A percentile compares a stretch with the other conserved stretches of the same genome.
Evolutionary conservation across 1,140 invertebrate genomes (phyloP).

Genomic region (Papilio helenus): DNA sequence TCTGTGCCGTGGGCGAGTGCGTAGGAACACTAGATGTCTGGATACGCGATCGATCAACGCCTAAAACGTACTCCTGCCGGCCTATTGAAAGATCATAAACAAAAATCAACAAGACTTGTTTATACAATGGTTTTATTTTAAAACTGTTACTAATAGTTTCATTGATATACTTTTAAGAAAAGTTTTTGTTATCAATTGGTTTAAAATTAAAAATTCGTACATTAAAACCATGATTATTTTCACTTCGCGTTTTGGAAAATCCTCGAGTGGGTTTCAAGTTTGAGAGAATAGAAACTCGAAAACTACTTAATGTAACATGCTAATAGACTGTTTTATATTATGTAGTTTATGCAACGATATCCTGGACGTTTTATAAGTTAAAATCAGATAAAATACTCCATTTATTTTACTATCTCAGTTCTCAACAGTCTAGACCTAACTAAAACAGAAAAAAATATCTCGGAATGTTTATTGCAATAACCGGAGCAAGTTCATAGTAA

Average conservation of each 20-base stretch:
- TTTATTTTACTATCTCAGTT: not conserved
- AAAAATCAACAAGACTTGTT: constrained; percentile 39
- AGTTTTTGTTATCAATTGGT: no score
- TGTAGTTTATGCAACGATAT: not conserved
- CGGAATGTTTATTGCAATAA: constrained; percentile 27
- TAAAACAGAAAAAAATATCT: not conserved
- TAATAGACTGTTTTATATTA: no score
- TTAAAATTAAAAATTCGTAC: no score
- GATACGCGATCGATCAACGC: constrained; percentile 54
- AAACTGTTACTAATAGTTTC: not conserved
- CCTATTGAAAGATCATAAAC: constrained; percentile 43
- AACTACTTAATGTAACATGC: no score
- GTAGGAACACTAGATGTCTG: constrained; percentile 62
- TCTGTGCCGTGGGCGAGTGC: constrained; percentile 52
- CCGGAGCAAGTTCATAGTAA: not conserved
- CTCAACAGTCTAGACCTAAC: not conserved
- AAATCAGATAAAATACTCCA: not conserved
- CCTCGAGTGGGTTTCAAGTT: no score
- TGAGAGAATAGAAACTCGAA: no score
- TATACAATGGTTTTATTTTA: constrained; percentile 1
- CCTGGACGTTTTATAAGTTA: not conserved
- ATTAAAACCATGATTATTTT: no score
- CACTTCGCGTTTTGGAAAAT: no score
- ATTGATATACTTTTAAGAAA: not conserved
- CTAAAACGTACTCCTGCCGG: constrained; percentile 45